Evolutionary conservation across 2,888 invertebrate species (phyloP).

Genomic region (Capitulum mitella): DNA sequence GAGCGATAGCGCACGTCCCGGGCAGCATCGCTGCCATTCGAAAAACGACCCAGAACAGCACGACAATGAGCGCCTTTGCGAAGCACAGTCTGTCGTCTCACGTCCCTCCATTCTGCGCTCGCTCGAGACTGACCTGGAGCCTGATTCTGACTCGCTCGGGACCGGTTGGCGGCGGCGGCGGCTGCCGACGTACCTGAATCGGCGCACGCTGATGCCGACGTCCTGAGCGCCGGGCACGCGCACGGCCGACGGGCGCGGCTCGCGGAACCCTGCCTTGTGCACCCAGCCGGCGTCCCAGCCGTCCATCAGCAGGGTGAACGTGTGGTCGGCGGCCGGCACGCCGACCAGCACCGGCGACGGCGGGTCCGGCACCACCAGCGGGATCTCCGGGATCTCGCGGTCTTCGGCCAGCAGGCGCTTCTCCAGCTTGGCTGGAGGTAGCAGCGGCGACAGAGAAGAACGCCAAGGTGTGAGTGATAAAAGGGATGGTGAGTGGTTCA

Average conservation of each 20-base stretch:
- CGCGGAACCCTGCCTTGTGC: neutral
- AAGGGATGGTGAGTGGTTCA: too few species aligned
- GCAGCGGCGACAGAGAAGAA: neutral
- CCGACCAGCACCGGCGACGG: constrained; percentile 19
- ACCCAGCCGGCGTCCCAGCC: constrained; percentile 25
- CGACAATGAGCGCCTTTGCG: too few species aligned
- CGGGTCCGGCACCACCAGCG: constrained; percentile 25
- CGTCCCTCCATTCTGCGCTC: too few species aligned
- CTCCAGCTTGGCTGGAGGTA: neutral
- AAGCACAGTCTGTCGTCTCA: too few species aligned
- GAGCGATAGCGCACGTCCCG: too few species aligned
- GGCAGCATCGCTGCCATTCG: too few species aligned
- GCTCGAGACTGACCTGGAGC: neutral
- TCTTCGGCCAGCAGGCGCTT: constrained; percentile 1
- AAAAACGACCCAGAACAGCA: too few species aligned
- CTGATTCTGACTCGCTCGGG: too few species aligned
- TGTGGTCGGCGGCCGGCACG: neutral
- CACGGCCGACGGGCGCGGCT: neutral
- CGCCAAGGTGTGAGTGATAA: too few species aligned
- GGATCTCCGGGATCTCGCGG: neutral
- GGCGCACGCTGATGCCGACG: neutral
- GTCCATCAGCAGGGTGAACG: constrained; percentile 2
- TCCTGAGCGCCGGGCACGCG: neutral
- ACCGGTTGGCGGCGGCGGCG: too few species aligned
- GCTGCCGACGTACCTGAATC: neutral